Percentiles rank a stretch among this genome's conserved stretches.
phyloP scores from a whole-genome alignment of 1,140 invertebrate genomes.

The Heliconius eleuchia region DNA sequence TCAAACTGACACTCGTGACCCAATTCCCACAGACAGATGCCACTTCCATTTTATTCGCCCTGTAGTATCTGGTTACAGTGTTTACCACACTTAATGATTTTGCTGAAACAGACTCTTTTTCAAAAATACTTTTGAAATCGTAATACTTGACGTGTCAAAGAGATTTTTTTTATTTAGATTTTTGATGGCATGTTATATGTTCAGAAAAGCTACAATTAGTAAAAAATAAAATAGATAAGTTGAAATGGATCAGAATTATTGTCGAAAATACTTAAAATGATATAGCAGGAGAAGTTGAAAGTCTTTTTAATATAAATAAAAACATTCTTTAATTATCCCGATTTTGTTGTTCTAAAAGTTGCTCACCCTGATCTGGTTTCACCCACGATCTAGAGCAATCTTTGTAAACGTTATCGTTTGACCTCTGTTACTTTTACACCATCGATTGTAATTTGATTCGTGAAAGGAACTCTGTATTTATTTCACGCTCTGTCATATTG shows the following conservation, averaged over 20 bases:
- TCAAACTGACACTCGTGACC: constrained; percentile 9
- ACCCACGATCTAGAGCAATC: constrained; percentile 11
- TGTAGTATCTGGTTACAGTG: background rate
- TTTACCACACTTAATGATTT: background rate
- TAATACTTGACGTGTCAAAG: too few relatives aligned
- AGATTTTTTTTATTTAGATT: too few relatives aligned
- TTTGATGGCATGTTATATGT: too few relatives aligned
- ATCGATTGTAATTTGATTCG: constrained; percentile 10
- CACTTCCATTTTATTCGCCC: constrained; percentile 8
- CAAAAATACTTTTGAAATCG: background rate
- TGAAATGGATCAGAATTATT: background rate
- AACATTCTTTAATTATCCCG: background rate
- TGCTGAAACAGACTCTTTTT: background rate
- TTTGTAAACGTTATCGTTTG: constrained; percentile 6
- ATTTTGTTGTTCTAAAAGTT: background rate
- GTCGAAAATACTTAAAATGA: background rate
- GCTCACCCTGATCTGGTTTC: background rate
- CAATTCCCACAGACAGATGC: constrained; percentile 9
- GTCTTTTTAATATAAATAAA: background rate
- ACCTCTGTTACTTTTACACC: constrained; percentile 10
- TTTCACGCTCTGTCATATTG: background rate
- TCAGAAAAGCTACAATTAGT: too few relatives aligned
- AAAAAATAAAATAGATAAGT: too few relatives aligned
- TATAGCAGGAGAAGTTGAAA: background rate
- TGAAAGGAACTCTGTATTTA: constrained; percentile 4